A percentile compares a stretch with the other conserved stretches of the same genome.
Evolutionary conservation across 1,140 invertebrate genomes (phyloP).

Genomic region (Saxidomus purpurata): DNA sequence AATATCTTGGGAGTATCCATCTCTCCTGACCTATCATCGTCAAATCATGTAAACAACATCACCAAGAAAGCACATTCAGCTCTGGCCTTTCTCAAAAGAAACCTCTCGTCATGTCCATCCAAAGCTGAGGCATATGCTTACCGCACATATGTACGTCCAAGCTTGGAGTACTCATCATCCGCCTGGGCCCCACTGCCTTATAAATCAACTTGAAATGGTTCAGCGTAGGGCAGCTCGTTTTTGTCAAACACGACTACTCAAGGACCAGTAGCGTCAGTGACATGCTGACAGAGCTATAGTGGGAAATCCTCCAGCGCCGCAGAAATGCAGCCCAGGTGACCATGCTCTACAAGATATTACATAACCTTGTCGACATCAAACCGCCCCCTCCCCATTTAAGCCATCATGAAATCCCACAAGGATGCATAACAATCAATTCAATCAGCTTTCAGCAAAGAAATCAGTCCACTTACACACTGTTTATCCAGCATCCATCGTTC

Average conservation of each 20-base stretch:
- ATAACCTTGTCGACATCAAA: not conserved
- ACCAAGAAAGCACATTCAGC: not conserved
- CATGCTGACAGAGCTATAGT: not conserved
- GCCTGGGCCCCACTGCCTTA: not conserved
- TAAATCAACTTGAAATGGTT: not conserved
- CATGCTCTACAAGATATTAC: not conserved
- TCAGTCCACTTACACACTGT: not conserved
- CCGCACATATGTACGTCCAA: not conserved
- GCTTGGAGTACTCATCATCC: not conserved
- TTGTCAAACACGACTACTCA: slow-evolving; percentile 14
- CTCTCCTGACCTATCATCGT: too few species aligned
- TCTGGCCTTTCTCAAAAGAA: not conserved
- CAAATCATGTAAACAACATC: too few species aligned
- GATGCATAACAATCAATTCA: too few species aligned
- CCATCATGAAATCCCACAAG: not conserved
- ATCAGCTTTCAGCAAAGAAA: not conserved
- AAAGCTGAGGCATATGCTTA: not conserved
- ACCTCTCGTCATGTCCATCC: not conserved
- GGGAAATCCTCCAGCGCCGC: not conserved
- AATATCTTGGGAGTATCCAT: not conserved
- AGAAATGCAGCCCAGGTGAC: not conserved
- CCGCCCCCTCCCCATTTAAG: not conserved
- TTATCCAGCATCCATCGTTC: not conserved
- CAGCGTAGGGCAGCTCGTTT: not conserved
- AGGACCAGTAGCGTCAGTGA: not conserved